Evolutionary conservation across 2,888 invertebrate species (phyloP), one percentile per base, ranked within the genome.

Genomic region (Crematogaster levior): DNA sequence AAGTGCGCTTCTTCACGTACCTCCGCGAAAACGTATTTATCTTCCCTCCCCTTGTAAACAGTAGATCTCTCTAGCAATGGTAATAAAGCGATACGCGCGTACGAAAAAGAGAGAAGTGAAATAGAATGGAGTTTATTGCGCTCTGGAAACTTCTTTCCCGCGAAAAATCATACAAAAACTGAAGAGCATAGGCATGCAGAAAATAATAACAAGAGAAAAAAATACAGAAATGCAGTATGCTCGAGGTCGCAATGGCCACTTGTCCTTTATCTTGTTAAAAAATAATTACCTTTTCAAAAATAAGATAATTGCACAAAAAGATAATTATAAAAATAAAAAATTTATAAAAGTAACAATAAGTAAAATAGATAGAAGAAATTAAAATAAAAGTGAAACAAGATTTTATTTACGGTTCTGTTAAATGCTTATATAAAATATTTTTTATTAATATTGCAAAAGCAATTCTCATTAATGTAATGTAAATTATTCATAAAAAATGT

Each of bases 51-150:
- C 4, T 21, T 68, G 18, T 15, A 12, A 21, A 40, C n/a, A 24
- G 56, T n/a, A 56, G 21, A 56, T 43, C n/a, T 40, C 53, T 40
- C 30, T 34, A 56, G 24, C 24, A 40, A 63, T 63, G 37, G 30
- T 68, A 79, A 79, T 79, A 79, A 79, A 77, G 3, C 43, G 40
- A 27, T 48, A 21, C n/a, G n/a, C 18, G n/a, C 1, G 15, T 12
- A 10, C 21, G 21, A 10, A 18, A 65, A 1, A 30, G 7, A 66
- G 21, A 66, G 30, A 48, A 53, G 7, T 15, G 12, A 56, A 68
- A 68, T 10, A 68, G 56, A 56, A 56, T 30, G 12, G 34, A 30
- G 56, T 56, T 68, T 68, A 68, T 66, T 77, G 53, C 56, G 27
- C 40, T 30, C 30, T 34, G 24, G 12, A 68, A 56, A 68, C 18